phyloP scores from a whole-genome alignment of 2,888 invertebrate species.

The Mythimna impura region DNA sequence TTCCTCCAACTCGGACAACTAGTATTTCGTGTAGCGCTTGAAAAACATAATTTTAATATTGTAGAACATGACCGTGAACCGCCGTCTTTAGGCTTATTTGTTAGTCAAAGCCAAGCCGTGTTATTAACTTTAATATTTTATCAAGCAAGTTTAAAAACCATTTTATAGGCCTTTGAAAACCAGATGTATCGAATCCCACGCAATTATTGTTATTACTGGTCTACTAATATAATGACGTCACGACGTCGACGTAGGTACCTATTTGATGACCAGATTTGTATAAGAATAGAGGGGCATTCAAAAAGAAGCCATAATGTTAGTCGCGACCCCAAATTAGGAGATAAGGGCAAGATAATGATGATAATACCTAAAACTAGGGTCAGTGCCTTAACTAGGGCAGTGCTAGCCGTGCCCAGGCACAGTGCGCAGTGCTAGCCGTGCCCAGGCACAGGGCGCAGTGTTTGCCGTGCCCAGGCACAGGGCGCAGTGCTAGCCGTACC shows the following conservation, averaged over 20 bases:
- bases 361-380: background rate
- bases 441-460: too few relatives aligned
- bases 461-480: too few relatives aligned
- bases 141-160: background rate
- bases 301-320: background rate
- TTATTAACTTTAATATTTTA: background rate
- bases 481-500: too few relatives aligned
- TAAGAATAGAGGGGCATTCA: background rate
- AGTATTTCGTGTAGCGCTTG: too few relatives aligned
- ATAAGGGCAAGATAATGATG: background rate
- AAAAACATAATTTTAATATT: too few relatives aligned
- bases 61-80: too few relatives aligned
- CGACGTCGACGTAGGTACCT: background rate
- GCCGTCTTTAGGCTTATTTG: background rate
- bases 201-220: background rate
- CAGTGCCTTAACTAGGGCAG: too few relatives aligned
- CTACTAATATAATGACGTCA: background rate
- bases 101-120: background rate
- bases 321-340: background rate
- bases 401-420: too few relatives aligned
- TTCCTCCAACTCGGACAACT: too few relatives aligned
- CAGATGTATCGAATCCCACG: constrained; percentile 1
- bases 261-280: background rate
- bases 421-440: too few relatives aligned
- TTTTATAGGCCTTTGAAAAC: background rate